These are phyloP conservation scores for Tetragonula carbonaria DNA, from an alignment of 2,888 invertebrate species.

Conservation along the genomic window DNA sequence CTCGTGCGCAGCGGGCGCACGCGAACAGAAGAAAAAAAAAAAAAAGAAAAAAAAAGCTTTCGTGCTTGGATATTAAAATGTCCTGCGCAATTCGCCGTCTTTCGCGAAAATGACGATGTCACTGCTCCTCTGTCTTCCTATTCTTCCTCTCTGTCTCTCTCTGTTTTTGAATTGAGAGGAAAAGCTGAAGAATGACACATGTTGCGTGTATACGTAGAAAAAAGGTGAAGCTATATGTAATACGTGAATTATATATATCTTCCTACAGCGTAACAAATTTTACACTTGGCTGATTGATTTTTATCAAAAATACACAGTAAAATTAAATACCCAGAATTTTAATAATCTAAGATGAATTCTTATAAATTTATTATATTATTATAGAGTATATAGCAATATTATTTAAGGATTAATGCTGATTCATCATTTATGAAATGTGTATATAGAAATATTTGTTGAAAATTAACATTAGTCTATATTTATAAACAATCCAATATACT, in stretches of 20 bases:
- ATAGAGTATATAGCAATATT: too few species aligned
- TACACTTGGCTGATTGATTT: background rate
- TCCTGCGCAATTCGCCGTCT: background rate
- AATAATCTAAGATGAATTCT: too few species aligned
- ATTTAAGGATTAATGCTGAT: too few species aligned
- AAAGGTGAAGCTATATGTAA: background rate
- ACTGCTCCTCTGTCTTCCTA: background rate
- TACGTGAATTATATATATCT: background rate
- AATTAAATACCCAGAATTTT: too few species aligned
- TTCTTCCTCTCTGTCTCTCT: background rate
- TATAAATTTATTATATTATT: too few species aligned
- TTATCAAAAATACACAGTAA: background rate
- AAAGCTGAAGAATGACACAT: background rate
- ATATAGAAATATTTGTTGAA: too few species aligned
- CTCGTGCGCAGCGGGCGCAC: background rate
- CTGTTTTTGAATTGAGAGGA: background rate
- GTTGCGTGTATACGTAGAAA: background rate
- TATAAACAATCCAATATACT: too few species aligned
- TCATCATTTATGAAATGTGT: too few species aligned
- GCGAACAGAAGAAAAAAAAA: too few species aligned
- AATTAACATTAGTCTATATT: too few species aligned
- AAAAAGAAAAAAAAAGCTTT: background rate
- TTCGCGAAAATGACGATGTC: background rate
- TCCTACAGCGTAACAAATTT: background rate
- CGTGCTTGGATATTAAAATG: conserved; percentile 13